Percentiles rank a stretch among this genome's conserved stretches.
phyloP scores from a whole-genome alignment of 2,888 invertebrate species.

The Pollenia amentaria region DNA sequence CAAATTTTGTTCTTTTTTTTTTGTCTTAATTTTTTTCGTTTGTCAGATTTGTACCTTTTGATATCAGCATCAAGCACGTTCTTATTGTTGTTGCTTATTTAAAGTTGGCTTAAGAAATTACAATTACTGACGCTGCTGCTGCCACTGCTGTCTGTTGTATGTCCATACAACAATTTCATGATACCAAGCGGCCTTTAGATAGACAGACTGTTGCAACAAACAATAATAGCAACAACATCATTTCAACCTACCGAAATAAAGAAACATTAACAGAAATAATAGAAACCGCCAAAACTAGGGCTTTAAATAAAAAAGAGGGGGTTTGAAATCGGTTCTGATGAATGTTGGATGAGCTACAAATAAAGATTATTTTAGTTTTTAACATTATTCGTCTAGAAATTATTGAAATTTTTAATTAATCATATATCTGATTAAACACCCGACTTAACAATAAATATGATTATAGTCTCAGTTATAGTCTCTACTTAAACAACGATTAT shows the following conservation, averaged over 20 bases:
- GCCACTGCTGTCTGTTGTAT: conserved; percentile 46
- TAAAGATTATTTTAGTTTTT: no score
- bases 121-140: conserved; percentile 59
- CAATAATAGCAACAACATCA: conserved; percentile 48
- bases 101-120: conserved; percentile 71
- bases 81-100: conserved; percentile 67
- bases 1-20: conserved; percentile 20
- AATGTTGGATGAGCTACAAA: neutral
- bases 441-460: no score
- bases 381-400: no score
- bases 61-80: conserved; percentile 75
- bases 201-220: neutral
- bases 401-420: no score
- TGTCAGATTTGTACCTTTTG: conserved; percentile 75
- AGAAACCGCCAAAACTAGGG: neutral
- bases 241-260: conserved; percentile 54
- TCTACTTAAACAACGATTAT: no score
- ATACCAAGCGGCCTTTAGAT: conserved; percentile 53
- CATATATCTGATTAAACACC: no score
- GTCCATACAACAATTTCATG: conserved; percentile 47
- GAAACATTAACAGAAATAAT: conserved; percentile 16
- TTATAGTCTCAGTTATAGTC: no score
- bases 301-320: neutral
- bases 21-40: conserved; percentile 44
- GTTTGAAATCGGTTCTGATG: neutral